phyloP scores from a whole-genome alignment of 2,797 vertebrate species.

The Coendou prehensilis region DNA sequence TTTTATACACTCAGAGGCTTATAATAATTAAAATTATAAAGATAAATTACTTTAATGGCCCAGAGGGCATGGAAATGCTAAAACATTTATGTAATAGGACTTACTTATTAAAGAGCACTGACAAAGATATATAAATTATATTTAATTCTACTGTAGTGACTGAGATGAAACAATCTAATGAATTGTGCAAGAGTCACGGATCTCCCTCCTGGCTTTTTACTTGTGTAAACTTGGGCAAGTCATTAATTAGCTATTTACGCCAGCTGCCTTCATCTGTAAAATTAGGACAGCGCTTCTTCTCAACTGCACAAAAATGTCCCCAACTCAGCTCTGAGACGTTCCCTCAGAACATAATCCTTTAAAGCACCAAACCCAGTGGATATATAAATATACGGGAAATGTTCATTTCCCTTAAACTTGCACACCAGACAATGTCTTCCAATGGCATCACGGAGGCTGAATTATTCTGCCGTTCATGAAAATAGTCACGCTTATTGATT shows the following conservation, averaged over 20 bases:
- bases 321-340: not conserved
- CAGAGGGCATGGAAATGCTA: constrained; percentile 76
- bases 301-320: not conserved
- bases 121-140: constrained; percentile 80
- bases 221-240: constrained; percentile 82
- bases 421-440: constrained; percentile 26
- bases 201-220: constrained; percentile 75
- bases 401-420: constrained; percentile 2
- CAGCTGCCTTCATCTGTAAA: constrained; percentile 64
- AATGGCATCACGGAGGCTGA: not conserved
- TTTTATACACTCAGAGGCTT: constrained; percentile 66
- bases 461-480: constrained; percentile 45
- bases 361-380: constrained; percentile 33
- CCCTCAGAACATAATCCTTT: constrained; percentile 4
- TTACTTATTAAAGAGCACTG: constrained; percentile 77
- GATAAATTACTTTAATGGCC: constrained; percentile 73
- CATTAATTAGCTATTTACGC: constrained; percentile 76
- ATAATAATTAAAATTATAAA: constrained; percentile 80
- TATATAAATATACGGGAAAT: not conserved
- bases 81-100: constrained; percentile 73
- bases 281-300: not conserved
- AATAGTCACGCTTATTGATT: constrained; percentile 77
- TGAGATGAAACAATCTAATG: constrained; percentile 75
- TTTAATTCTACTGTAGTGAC: constrained; percentile 79
- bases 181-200: constrained; percentile 79